A percentile compares a stretch with the other conserved stretches of the same genome.
Evolutionary conservation across 2,888 invertebrate species (phyloP).

Genomic region (Heliconius hortense): DNA sequence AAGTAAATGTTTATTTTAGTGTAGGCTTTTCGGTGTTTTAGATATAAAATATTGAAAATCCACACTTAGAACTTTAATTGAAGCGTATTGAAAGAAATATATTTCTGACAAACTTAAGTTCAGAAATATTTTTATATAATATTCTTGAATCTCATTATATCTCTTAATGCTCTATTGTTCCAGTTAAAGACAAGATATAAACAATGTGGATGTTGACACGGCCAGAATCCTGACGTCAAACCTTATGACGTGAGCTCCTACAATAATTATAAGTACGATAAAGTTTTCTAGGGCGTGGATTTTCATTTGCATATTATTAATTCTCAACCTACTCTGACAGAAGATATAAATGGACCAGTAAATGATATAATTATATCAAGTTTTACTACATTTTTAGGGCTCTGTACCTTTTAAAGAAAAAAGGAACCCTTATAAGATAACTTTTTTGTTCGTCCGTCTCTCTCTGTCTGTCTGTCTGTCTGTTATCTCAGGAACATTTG

Average conservation of each 20-base stretch:
- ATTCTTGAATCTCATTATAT: no score
- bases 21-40: no score
- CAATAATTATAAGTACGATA: not conserved
- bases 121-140: not conserved
- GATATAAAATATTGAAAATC: no score
- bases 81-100: not conserved
- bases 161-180: not conserved
- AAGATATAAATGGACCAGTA: not conserved
- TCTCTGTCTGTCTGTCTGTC: no score
- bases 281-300: conserved; percentile 11
- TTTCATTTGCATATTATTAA: not conserved
- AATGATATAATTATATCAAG: not conserved
- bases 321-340: not conserved
- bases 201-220: conserved; percentile 16
- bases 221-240: conserved; percentile 26
- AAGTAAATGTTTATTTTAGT: no score
- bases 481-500: no score
- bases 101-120: not conserved
- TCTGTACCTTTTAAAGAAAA: no score
- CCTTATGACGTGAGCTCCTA: conserved; percentile 12
- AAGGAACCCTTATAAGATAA: no score
- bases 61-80: not conserved
- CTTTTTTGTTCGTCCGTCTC: no score
- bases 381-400: no score
- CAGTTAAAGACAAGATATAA: conserved; percentile 14